Percentiles rank a stretch among this genome's conserved stretches.
Conservation (phyloP, 1,140 invertebrate genomes). For the Papilio xuthus region DNA sequence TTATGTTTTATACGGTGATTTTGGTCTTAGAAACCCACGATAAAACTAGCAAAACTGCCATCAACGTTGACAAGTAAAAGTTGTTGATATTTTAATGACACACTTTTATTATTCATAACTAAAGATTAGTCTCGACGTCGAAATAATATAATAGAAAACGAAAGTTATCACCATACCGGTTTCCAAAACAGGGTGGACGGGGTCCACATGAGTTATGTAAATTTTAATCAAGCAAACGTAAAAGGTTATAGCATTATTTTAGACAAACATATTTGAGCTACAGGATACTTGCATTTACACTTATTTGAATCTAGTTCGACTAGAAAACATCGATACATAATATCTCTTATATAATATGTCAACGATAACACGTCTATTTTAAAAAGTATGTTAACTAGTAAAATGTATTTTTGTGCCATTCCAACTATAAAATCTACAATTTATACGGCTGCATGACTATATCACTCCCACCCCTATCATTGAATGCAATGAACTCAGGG, state of each 20-base stretch:
- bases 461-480: background rate
- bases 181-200: conserved; percentile 21
- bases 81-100: conserved; percentile 1
- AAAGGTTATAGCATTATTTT: background rate
- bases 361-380: too few species aligned
- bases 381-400: too few species aligned
- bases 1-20: too few species aligned
- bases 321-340: too few species aligned
- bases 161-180: conserved; percentile 25
- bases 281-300: background rate
- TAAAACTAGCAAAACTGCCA: background rate
- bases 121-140: too few species aligned
- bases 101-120: conserved; percentile 14
- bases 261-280: background rate
- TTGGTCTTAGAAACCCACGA: too few species aligned
- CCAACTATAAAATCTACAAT: background rate
- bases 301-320: too few species aligned
- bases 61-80: conserved; percentile 15
- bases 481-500: background rate
- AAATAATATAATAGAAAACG: too few species aligned
- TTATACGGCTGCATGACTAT: background rate
- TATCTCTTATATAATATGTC: too few species aligned
- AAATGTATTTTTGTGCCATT: too few species aligned
- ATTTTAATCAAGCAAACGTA: background rate
- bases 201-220: background rate